Base-by-base conservation (phyloP, 1,140 invertebrate species). In the Protaetia brevitarsis region DNA sequence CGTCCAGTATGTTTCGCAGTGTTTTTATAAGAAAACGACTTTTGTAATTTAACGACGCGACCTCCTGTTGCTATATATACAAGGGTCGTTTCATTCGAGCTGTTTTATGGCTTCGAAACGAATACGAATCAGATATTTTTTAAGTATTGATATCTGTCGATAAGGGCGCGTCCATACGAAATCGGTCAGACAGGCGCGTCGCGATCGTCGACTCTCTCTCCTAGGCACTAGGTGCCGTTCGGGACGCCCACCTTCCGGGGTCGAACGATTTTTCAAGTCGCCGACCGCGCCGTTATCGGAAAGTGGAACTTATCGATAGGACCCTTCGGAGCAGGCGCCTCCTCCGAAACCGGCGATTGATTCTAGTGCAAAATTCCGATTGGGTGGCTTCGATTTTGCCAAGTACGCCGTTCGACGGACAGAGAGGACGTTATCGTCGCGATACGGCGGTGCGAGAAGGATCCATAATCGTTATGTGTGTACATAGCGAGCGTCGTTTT, bases 311-410 rank as follows among this genome's bases (percentile, higher is more conserved):
- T 51, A 51, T 51, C 41, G 41, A 19, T 51, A 19, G 41, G n/a
- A 19, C n/a, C 41, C 41, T 51, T 51, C 26, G 26, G 41, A 23
- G 41, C 41, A 23, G 41, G 41, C n/a, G 26, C 41, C 41, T 19
- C n/a, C n/a, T n/a, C 41, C 41, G 21, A 51, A 16, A 10, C 21
- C 21, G 19, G n/a, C 41, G 41, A 51, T 51, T 51, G 41, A 51
- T 51, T 51, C 41, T 51, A 51, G 19, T 23, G 41, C 41, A 51
- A 51, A 51, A 51, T 51, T 51, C 16, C 41, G 41, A 51, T 51
- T 51, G 41, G 41, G 26, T 51, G 41, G 16, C 26, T 51, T 51
- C 41, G 41, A 51, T 51, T 51, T 51, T 51, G 41, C 19, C 21
- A 16, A 51, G 41, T 51, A 51, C 16, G 41, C 5, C 2, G n/a